phyloP scores from a whole-genome alignment of 1,140 invertebrate species.

The Acyrthosiphon pisum region DNA sequence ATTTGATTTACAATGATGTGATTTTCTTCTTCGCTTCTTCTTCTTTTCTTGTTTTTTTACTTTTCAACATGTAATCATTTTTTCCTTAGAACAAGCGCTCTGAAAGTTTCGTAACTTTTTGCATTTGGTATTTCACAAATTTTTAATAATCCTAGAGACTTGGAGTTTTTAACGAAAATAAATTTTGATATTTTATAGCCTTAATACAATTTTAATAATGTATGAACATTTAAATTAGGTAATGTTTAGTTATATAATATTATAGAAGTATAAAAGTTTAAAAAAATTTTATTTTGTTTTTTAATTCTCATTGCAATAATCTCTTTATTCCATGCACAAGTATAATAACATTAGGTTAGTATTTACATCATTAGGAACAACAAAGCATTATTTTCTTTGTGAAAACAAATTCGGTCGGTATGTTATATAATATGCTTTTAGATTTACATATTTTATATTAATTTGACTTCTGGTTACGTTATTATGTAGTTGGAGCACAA shows the following conservation, averaged over 20 bases:
- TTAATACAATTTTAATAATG: neutral
- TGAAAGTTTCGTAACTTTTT: neutral
- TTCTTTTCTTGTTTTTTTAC: neutral
- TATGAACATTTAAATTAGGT: neutral
- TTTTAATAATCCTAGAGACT: neutral
- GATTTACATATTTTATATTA: slow-evolving; percentile 11
- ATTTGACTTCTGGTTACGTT: neutral
- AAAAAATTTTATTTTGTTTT: neutral
- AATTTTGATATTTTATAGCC: neutral
- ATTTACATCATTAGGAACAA: neutral
- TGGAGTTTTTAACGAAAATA: neutral
- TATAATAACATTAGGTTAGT: neutral
- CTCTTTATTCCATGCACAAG: neutral
- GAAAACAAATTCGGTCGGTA: neutral
- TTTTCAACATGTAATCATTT: neutral
- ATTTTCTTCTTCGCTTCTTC: neutral
- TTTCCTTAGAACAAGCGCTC: neutral
- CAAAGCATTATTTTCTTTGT: neutral
- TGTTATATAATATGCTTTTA: neutral
- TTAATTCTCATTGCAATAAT: neutral
- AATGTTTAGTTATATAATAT: neutral
- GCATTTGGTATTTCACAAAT: neutral
- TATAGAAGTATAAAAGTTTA: neutral
- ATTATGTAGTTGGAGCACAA: neutral
- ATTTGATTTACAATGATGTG: neutral